These are phyloP conservation scores for Lepidurus couesii DNA, from an alignment of 1,140 invertebrate genomes.

Conservation along the genomic window DNA sequence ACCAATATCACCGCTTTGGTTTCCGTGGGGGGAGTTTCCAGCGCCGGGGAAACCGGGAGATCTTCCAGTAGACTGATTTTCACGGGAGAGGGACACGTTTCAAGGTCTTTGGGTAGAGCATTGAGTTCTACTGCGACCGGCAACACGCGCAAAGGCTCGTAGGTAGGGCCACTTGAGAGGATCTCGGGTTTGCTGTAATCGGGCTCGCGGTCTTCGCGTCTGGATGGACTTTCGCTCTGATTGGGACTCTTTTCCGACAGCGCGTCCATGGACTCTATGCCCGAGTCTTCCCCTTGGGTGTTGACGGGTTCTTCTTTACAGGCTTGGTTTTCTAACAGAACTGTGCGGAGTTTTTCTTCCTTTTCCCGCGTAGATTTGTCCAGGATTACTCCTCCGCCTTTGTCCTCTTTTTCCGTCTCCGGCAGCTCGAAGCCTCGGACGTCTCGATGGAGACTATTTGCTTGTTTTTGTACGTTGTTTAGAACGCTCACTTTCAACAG, in stretches of 20 bases:
- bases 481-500: slow-evolving; percentile 34
- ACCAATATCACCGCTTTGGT: neutral
- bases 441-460: slow-evolving; percentile 6
- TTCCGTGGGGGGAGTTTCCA: neutral
- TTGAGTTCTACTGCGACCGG: neutral
- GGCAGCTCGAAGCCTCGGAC: neutral
- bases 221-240: slow-evolving; percentile 58
- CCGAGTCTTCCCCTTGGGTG: slow-evolving; percentile 70
- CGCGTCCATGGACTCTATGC: slow-evolving; percentile 88
- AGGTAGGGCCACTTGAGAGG: slow-evolving; percentile 15
- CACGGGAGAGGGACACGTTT: no score
- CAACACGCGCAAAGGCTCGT: no score
- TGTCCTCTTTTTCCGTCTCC: slow-evolving; percentile 12
- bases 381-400: neutral
- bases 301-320: slow-evolving; percentile 28
- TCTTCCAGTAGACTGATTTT: neutral
- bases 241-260: slow-evolving; percentile 85
- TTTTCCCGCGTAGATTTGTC: neutral
- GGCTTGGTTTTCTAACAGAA: neutral
- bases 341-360: neutral
- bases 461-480: slow-evolving; percentile 33
- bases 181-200: neutral
- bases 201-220: slow-evolving; percentile 42
- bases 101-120: no score
- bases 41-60: neutral